Evolutionary conservation across 2,797 vertebrate species (phyloP), one percentile per base, ranked within the genome.

Genomic region (Iguana delicatissima): DNA sequence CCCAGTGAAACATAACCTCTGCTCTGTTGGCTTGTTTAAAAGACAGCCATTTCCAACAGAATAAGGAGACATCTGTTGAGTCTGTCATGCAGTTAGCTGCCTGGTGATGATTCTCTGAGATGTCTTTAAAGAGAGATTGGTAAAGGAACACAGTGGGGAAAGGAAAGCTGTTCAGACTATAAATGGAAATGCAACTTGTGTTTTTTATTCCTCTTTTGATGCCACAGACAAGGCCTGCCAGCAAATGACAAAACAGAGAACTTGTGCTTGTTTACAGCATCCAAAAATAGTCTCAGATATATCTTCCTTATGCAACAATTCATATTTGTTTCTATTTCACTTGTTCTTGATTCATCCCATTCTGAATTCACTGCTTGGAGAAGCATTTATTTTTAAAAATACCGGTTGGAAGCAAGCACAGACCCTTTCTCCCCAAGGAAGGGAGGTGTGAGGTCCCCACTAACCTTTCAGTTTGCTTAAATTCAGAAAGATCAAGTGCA

Each of bases 341-440:
- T 89, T 62, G 73, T 92, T 86, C 85, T 12, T 84, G 77, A 76
- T 55, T 29, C 67, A 72, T 0, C 0, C 62, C 1, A 0, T 35
- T 0, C 0, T 5, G 29, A 72, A 80, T 18, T 0, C 0, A 14
- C 62, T 90, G 91, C 46, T 46, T 77, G 38, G 24, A 6, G 83
- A 84, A 3, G 32, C 2, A 14, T 32, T 59, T 59, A 29, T 82
- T 79, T 26, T 84, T 67, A 90, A 85, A 94, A 91, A 8, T n/a
- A 3, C 1, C 18, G 90, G 18, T 8, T 55, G 55, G 0, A 0
- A 1, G 10, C 4, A 86, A 76, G 35, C 87, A 80, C 0, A 6
- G 46, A 55, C 2, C 46, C 0, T 0, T 0, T 22, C 0, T 52
- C 22, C 52, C 0, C 0, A 0, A 4, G 16, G 64, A 12, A 26